Evolutionary conservation across 2,888 invertebrate species (phyloP).

Genomic region (Trichopria drosophilae): DNA sequence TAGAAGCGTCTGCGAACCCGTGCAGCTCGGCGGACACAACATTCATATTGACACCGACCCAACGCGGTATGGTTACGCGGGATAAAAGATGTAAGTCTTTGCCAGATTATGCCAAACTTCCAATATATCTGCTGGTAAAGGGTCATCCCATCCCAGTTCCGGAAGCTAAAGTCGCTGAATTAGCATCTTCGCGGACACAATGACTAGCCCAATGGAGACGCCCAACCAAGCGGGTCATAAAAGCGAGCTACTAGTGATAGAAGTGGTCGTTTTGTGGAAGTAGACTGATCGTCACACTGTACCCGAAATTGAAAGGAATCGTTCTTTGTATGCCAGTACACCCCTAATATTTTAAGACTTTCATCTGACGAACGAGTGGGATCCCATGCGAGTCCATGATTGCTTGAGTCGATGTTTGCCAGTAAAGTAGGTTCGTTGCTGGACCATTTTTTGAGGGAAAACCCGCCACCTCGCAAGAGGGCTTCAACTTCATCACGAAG

Average conservation of each 20-base stretch:
- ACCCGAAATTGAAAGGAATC: neutral
- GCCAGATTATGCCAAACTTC: neutral
- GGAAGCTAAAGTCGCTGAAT: conserved; percentile 7
- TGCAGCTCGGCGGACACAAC: too few relatives aligned
- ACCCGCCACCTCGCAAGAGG: too few relatives aligned
- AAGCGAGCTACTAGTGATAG: neutral
- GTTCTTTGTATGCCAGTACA: neutral
- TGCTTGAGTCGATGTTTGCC: neutral
- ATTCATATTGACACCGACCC: too few relatives aligned
- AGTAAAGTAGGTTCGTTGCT: neutral
- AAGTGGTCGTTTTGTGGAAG: conserved; percentile 3
- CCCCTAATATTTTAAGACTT: conserved; percentile 4
- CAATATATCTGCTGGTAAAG: neutral
- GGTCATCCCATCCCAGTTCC: conserved; percentile 8
- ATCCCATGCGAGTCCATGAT: conserved; percentile 2
- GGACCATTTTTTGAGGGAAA: conserved; percentile 7
- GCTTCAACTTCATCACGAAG: too few relatives aligned
- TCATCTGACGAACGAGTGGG: neutral
- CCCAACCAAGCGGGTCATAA: neutral
- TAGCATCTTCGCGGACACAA: conserved; percentile 2
- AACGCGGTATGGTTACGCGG: too few relatives aligned
- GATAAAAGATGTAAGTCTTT: too few relatives aligned
- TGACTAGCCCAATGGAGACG: too few relatives aligned
- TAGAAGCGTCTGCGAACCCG: conserved; percentile 14
- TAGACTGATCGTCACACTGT: neutral